Percentiles rank a stretch among this genome's conserved stretches.
phyloP scores from a whole-genome alignment of 2,113 vertebrate species.

The Myiozetetes cayanensis region DNA sequence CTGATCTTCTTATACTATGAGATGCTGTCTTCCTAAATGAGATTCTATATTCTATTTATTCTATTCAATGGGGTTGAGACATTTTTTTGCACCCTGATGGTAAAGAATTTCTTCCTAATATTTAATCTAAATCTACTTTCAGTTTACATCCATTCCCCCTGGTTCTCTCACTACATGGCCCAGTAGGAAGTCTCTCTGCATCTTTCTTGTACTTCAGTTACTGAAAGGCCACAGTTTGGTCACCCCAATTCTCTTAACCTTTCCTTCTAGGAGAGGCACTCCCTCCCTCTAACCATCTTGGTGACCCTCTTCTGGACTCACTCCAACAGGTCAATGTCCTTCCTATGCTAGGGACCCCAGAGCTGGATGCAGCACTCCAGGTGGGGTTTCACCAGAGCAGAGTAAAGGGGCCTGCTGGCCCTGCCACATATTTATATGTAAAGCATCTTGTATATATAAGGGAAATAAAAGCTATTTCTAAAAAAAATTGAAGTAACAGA shows the following conservation, averaged over 20 bases:
- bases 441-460: background rate
- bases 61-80: rapidly evolving
- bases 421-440: background rate
- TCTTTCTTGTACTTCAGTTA: background rate
- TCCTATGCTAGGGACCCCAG: background rate
- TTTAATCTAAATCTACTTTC: background rate
- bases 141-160: background rate
- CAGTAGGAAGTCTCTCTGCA: background rate
- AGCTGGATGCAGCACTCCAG: background rate
- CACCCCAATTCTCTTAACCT: background rate
- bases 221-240: background rate
- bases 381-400: background rate
- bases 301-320: background rate
- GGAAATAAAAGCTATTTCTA: background rate
- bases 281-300: background rate
- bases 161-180: background rate
- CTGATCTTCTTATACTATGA: background rate
- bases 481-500: background rate
- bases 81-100: background rate
- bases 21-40: background rate
- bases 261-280: background rate
- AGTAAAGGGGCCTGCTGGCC: background rate
- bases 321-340: background rate
- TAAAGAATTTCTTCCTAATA: background rate
- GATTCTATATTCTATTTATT: background rate